Base-by-base conservation (phyloP, 2,113 vertebrate species). In the Myiopsitta monachus region DNA sequence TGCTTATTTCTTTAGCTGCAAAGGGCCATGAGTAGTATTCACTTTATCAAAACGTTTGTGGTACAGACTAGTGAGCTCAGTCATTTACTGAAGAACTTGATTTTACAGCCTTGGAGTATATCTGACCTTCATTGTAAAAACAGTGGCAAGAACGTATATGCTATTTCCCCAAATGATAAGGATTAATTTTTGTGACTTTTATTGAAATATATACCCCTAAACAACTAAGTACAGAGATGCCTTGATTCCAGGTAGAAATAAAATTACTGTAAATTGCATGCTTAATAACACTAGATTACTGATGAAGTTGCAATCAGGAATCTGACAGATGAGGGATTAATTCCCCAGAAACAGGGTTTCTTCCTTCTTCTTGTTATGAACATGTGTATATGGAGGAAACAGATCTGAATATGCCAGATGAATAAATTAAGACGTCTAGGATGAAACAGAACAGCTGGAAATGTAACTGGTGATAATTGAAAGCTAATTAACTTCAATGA, bases 361-460 rank as follows among this genome's bases (percentile, higher is more conserved):
- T 94, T 91, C 76, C 36, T 84, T 62, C 43, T 83, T 83, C 44
- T 89, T 94, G 11, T 79, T 80, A 66, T 33, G 49, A 97, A 47
- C 54, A 49, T 55, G 82, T 59, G 51, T 46, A 16, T 92, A 52
- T 21, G n/a, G 55, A 82, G 52, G 17, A 83, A 95, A 78, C 54
- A 80, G 46, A 85, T 67, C 68, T 95, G 88, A 82, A 83, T 84
- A 44, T 44, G 52, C 18, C 70, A 68, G 57, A 88, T 82, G 80
- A 81, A 94, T 90, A 96, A 93, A 96, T 95, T 93, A 88, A 90
- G 80, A 88, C 12, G 27, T 72, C 83, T 86, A 90, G 27, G 44
- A 70, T 75, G 80, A 93, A 94, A 69, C 18, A 72, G 69, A 97
- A 87, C 95, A 96, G 92, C 92, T 96, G 93, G 92, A 93, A 93